Evolutionary conservation across 2,888 invertebrate genomes (phyloP), one percentile per base, ranked within the genome.

Genomic region (Therioaphis trifolii): DNA sequence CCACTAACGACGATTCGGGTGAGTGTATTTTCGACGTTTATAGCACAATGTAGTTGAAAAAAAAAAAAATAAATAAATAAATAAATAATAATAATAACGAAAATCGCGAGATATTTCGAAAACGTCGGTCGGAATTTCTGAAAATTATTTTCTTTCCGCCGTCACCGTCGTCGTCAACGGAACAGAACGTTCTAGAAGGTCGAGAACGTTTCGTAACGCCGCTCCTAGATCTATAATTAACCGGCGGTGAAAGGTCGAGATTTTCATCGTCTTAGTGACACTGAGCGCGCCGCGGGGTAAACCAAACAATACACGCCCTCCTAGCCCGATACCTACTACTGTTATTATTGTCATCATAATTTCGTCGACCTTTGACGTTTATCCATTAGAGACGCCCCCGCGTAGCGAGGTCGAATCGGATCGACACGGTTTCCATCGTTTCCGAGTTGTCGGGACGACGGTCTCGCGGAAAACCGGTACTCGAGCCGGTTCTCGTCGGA

Each of bases 151-250:
- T 12, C 18, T 68, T 68, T 2, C 24, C 11, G n/a, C 40, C 18
- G 0, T 18, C 40, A 7, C 14, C n/a, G 61, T 61, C 61, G 61
- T 24, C 61, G 55, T n/a, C 21, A 61, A 15, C 27, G 27, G 61
- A 40, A 68, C 40, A 69, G 46, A 69, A 69, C 69, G 24, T 69
- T 46, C 69, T 46, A 46, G 43, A 69, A 40, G 69, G 69, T 69
- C 68, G 68, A 35, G 35, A 40, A 40, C 40, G 68, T 40, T 68
- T 68, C 40, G 68, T 40, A 61, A 61, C 27, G 61, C 27, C 27
- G 0, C 0, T 3, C 1, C 0, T 18, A 49, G 18, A 5, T 4
- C 49, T 5, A 52, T 18, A 3, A 18, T 9, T 5, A 14, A 18
- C 4, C n/a, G 52, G 18, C 52, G n/a, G 12, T n/a, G 2, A n/a